Base-by-base conservation (phyloP, 2,797 vertebrate species). In the Myotis daubentonii region DNA sequence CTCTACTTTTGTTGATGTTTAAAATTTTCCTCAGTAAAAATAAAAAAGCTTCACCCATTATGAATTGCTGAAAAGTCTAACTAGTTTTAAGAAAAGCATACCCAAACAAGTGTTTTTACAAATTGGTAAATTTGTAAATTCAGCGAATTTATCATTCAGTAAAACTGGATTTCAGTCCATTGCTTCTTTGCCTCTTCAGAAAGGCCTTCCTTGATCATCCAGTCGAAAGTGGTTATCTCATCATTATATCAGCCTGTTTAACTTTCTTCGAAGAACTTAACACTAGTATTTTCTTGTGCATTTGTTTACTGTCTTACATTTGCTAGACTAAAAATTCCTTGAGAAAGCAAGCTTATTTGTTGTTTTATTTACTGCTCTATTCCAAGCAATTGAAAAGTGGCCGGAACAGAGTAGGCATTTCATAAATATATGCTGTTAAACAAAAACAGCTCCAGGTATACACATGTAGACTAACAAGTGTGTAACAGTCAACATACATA, bases 181-280 rank as follows among this genome's bases (percentile, higher is more conserved):
- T 70, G 20, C 70, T 95, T 74, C 51, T 75, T 87, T 80, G 44
- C 36, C 12, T 84, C 38, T 85, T 51, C n/a, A 79, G 65, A 95
- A 87, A 83, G n/a, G 68, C 53, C 25, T 85, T 93, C 38, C 23
- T 70, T 41, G 12, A 75, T 49, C 25, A 90, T 82, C 72, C 75
- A 85, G 6, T 20, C 5, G 0, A 55, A 94, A 90, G 66, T 41
- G 23, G 10, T 72, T 71, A 81, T 49, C 38, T 65, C 36, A 87
- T 62, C 66, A 71, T 30, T 82, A 65, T 71, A 74, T 78, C 28
- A 81, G 13, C 30, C 30, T 70, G n/a, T 70, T 90, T 82, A 91
- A 57, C 87, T 66, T 93, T 82, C 75, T 91, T 88, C 57, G 80
- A 19, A 93, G 68, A 87, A 80, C 25, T 62, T 94, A 90, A 94